These are phyloP conservation scores for Melozone crissalis DNA, from an alignment of 2,113 vertebrate genomes.

Conservation along the genomic window DNA sequence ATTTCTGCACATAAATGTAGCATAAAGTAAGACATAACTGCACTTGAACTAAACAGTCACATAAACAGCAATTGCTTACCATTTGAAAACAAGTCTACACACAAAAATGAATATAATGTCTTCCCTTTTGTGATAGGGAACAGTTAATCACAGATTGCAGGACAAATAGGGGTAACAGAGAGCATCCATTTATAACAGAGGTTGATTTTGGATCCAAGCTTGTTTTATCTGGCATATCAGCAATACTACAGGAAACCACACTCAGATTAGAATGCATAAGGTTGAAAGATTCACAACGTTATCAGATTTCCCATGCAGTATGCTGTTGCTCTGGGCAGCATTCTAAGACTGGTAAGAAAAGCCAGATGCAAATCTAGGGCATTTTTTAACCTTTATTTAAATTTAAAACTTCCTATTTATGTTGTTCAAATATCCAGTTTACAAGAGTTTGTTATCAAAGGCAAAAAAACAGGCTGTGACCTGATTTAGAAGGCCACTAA, in stretches of 20 bases:
- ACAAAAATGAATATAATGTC: not conserved
- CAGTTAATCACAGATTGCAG: slow-evolving; percentile 19
- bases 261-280: slow-evolving; percentile 25
- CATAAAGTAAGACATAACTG: slow-evolving; percentile 16
- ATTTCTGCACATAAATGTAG: not conserved
- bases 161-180: slow-evolving; percentile 1
- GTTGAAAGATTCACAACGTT: slow-evolving; percentile 30
- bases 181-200: slow-evolving; percentile 25
- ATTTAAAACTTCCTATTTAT: slow-evolving; percentile 52
- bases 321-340: not conserved
- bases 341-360: slow-evolving; percentile 37
- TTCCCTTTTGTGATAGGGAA: not conserved
- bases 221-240: slow-evolving; percentile 50
- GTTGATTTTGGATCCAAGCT: slow-evolving; percentile 55
- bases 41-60: not conserved
- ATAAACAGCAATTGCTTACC: not conserved
- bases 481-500: not conserved
- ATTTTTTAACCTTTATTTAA: slow-evolving; percentile 56
- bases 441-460: slow-evolving; percentile 45
- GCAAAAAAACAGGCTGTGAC: slow-evolving; percentile 29
- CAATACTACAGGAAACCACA: slow-evolving; percentile 45
- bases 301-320: slow-evolving; percentile 50
- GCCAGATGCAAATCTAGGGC: slow-evolving; percentile 42
- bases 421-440: slow-evolving; percentile 10
- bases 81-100: not conserved